Conservation (phyloP, 2,888 invertebrate genomes). For the Neoaliturus tenellus region DNA sequence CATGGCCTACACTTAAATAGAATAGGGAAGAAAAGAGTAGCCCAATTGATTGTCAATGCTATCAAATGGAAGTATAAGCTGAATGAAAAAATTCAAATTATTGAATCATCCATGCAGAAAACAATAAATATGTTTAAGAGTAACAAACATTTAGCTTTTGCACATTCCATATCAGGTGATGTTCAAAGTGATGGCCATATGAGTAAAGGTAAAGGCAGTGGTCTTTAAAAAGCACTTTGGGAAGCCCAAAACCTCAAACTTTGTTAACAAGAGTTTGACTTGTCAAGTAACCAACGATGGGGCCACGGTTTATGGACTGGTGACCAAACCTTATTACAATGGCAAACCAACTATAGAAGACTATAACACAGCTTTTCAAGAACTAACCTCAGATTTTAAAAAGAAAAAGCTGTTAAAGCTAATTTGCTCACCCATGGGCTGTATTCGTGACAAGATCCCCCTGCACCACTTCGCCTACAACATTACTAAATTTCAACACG, state of each 20-base stretch:
- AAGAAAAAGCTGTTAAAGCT: no score
- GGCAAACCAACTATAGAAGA: no score
- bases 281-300: neutral
- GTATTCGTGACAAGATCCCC: no score
- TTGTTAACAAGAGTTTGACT: neutral
- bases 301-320: neutral
- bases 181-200: neutral
- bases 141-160: neutral
- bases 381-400: no score
- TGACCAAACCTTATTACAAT: no score
- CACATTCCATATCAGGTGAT: neutral
- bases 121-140: neutral
- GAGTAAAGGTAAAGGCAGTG: neutral
- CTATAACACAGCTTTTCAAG: no score
- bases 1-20: neutral
- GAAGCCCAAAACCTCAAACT: neutral
- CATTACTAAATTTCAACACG: no score
- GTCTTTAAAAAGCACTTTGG: conserved; percentile 16
- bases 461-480: no score
- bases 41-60: neutral
- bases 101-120: neutral
- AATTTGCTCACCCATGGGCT: no score
- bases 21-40: neutral
- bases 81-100: neutral
- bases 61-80: neutral